Evolutionary conservation across 2,113 vertebrate genomes (phyloP).

Genomic region (Alosa alosa): DNA sequence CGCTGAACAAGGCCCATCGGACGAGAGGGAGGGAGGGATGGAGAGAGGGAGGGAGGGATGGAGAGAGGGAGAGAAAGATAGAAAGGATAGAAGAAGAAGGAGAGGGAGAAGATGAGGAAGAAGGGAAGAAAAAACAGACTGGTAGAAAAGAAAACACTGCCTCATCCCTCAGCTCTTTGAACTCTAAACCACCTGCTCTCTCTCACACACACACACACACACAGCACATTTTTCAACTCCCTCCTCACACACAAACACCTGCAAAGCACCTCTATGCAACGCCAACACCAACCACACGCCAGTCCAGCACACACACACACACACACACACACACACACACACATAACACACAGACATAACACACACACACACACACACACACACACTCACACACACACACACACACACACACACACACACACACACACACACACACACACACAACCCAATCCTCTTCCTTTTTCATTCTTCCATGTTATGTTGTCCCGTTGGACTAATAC

Average conservation of each 20-base stretch:
- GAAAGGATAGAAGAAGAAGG: constrained; percentile 10
- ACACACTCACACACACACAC: not conserved
- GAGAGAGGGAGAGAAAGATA: constrained; percentile 16
- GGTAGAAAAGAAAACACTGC: constrained; percentile 41
- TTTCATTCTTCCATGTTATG: not conserved
- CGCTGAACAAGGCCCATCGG: constrained; percentile 40
- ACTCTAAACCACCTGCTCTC: constrained; percentile 64
- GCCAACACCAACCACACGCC: not conserved
- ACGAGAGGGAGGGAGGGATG: not conserved
- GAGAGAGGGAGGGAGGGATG: not conserved
- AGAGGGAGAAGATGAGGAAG: not conserved
- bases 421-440: not conserved
- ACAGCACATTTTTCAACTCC: not conserved
- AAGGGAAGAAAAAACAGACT: constrained; percentile 6
- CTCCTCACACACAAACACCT: not conserved
- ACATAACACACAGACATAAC: not conserved
- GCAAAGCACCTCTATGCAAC: not conserved
- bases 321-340: not conserved
- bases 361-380: not conserved
- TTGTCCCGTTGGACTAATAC: constrained; percentile 26
- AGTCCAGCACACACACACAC: not conserved
- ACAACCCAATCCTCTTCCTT: not conserved
- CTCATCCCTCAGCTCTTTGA: constrained; percentile 63
- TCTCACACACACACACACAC: not conserved
- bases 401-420: not conserved